Conservation (phyloP, 2,888 invertebrate genomes). For the Ennomos quercinarius region DNA sequence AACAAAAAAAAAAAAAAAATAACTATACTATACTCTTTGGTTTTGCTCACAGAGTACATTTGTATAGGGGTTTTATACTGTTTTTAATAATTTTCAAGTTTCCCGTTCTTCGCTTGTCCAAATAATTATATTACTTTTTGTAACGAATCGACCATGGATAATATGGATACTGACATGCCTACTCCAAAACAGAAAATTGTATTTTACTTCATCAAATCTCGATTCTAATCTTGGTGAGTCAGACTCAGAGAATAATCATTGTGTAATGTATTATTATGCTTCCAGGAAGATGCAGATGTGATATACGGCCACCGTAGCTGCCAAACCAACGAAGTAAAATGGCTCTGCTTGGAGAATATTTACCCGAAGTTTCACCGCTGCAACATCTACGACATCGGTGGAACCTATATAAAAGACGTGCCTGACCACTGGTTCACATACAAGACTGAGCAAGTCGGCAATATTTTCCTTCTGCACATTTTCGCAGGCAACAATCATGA, state of each 20-base stretch:
- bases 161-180: conserved; percentile 19
- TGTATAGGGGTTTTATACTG: no score
- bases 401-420: conserved; percentile 65
- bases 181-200: conserved; percentile 8
- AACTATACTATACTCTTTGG: no score
- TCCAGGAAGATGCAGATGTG: conserved; percentile 55
- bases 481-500: conserved; percentile 64
- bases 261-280: conserved; percentile 15
- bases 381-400: conserved; percentile 73
- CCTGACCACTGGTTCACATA: conserved; percentile 71
- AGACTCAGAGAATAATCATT: conserved; percentile 1
- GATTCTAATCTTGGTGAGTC: conserved; percentile 9
- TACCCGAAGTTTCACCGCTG: conserved; percentile 70
- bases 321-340: conserved; percentile 65
- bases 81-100: no score
- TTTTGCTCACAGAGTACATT: no score
- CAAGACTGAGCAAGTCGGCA: conserved; percentile 63
- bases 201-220: background rate
- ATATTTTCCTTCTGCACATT: conserved; percentile 66
- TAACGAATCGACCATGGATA: conserved; percentile 2
- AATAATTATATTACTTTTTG: background rate
- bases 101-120: background rate
- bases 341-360: conserved; percentile 65
- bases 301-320: conserved; percentile 61
- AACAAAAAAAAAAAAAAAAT: no score